Percentiles rank a stretch among this genome's conserved stretches.
phyloP scores from a whole-genome alignment of 2,888 invertebrate species.

The Augochlorella aurata region DNA sequence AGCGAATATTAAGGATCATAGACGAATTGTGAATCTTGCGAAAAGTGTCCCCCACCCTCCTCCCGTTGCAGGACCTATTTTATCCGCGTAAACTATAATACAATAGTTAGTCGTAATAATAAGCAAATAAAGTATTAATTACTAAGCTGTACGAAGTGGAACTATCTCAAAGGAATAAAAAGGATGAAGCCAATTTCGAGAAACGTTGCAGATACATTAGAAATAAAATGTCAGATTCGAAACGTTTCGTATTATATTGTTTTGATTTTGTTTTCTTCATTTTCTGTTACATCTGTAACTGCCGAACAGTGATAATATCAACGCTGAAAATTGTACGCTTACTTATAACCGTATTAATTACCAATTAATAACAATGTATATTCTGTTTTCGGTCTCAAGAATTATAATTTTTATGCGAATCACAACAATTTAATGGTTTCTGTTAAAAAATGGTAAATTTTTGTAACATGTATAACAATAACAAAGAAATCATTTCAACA shows the following conservation, averaged over 20 bases:
- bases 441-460: background rate
- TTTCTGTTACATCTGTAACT: conserved; percentile 34
- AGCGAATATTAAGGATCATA: background rate
- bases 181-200: conserved; percentile 33
- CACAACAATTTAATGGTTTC: background rate
- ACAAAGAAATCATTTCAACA: conserved; percentile 30
- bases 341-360: conserved; percentile 14
- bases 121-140: conserved; percentile 73
- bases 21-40: conserved; percentile 51
- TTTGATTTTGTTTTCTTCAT: conserved; percentile 22
- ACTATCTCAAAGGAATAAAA: conserved; percentile 47
- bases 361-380: conserved; percentile 7
- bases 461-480: conserved; percentile 24
- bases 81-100: conserved; percentile 72
- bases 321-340: conserved; percentile 5
- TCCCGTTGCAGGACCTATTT: conserved; percentile 63
- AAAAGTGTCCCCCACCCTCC: conserved; percentile 18
- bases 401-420: background rate
- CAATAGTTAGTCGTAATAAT: conserved; percentile 73
- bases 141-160: conserved; percentile 53
- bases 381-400: conserved; percentile 12
- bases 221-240: conserved; percentile 49
- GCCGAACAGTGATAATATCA: conserved; percentile 25
- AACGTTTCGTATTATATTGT: conserved; percentile 42
- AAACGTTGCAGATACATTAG: conserved; percentile 40